Evolutionary conservation across 2,113 vertebrate genomes (phyloP), one percentile per base, ranked within the genome.

Genomic region (Pungitius pungitius): DNA sequence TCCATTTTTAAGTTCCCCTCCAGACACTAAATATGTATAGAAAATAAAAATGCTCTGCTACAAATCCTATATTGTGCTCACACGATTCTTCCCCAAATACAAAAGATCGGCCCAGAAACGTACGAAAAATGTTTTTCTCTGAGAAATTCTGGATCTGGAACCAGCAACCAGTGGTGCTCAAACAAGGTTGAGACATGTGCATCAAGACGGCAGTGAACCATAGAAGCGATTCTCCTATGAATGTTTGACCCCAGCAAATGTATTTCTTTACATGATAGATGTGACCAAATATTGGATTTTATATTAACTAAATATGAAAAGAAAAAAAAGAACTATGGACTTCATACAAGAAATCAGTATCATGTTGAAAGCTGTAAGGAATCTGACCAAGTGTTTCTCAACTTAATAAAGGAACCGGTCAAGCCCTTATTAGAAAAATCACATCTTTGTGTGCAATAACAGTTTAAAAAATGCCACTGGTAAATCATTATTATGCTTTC

Each of bases 361-460:
- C n/a, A 37, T 49, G 57, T 82, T 56, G 35, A 9, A 42, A 11
- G 18, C 64, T 30, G 37, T 15, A 30, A 61, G 65, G 1, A 77
- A 49, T n/a, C 8, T 18, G 14, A 64, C 60, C 27, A 49, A 33
- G 35, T 55, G 20, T 47, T 27, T 24, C 17, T 45, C 1, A 60
- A 65, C 26, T 65, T 66, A 40, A 63, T 27, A 60, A 62, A 73
- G 51, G 22, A 63, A 52, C n/a, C 35, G 47, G 58, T 66, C 45
- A 17, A 63, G 37, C 55, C 24, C 35, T 5, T 12, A 54, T 27
- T 65, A 33, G 7, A n/a, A 43, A 57, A 30, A 3, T 5, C 6
- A 71, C 10, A 55, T 1, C 12, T 30, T 1, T 59, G 13, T 39
- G 37, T 59, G 55, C 61, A 67, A 24, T 10, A 52, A 4, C 15